Evolutionary conservation across 2,888 invertebrate species (phyloP).

Genomic region (Crossocerus cetratus): DNA sequence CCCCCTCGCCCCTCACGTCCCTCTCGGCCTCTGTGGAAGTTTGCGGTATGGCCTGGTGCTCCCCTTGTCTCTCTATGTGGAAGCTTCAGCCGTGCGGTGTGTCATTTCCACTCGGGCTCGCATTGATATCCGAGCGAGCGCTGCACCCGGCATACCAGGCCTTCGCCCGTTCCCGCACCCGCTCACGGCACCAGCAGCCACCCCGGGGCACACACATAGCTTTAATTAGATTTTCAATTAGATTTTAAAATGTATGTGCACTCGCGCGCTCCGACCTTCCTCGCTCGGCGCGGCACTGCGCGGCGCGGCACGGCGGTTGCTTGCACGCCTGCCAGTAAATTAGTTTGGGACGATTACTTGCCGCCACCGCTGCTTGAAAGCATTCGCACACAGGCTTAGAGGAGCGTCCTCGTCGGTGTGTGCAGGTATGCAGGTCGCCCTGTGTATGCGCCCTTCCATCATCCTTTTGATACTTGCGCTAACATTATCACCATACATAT

Average conservation of each 20-base stretch:
- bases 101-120: neutral
- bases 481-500: no score
- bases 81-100: neutral
- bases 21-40: neutral
- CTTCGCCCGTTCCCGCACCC: neutral
- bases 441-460: no score
- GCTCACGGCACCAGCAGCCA: no score
- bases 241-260: slow-evolving; percentile 63
- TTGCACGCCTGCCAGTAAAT: slow-evolving; percentile 64
- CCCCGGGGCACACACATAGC: neutral
- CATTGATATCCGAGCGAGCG: neutral
- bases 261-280: slow-evolving; percentile 43
- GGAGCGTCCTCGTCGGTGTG: neutral
- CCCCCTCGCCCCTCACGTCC: neutral
- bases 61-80: no score
- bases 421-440: no score
- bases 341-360: slow-evolving; percentile 61
- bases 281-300: no score
- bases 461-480: no score
- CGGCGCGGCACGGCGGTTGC: no score
- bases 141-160: neutral
- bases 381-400: slow-evolving; percentile 21
- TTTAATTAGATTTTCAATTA: slow-evolving; percentile 68
- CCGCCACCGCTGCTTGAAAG: slow-evolving; percentile 53
- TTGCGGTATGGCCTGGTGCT: no score